These are phyloP conservation scores for Orbicella faveolata DNA, from an alignment of 64 coral and sea anemone genomes.

Conservation along the genomic window DNA sequence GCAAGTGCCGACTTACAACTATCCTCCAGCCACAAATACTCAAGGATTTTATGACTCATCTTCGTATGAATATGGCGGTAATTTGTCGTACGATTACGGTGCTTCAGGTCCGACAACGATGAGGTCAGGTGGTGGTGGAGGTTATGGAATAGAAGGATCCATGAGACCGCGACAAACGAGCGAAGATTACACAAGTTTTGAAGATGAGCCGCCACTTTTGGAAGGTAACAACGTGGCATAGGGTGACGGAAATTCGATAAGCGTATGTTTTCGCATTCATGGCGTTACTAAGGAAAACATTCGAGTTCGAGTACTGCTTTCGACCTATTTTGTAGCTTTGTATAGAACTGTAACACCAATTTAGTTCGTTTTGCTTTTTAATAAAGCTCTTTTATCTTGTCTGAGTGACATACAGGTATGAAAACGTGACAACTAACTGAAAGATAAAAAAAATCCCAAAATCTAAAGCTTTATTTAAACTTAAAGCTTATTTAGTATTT, in stretches of 20 bases:
- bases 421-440: too few species aligned
- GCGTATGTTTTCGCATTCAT: neutral
- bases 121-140: conserved; percentile 16
- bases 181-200: conserved; percentile 96
- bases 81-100: conserved; percentile 55
- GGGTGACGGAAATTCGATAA: neutral
- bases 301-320: neutral
- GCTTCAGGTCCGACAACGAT: conserved; percentile 72
- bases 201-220: conserved; percentile 94
- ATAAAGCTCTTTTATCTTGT: too few species aligned
- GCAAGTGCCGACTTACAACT: conserved; percentile 32
- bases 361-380: too few species aligned
- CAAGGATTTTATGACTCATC: conserved; percentile 43
- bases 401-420: too few species aligned
- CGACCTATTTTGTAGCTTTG: neutral
- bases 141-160: conserved; percentile 76
- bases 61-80: conserved; percentile 52
- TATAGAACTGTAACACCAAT: too few species aligned
- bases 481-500: too few species aligned
- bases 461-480: too few species aligned
- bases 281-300: conserved; percentile 35
- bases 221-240: conserved; percentile 59
- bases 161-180: conserved; percentile 89
- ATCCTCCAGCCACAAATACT: neutral
- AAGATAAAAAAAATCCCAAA: too few species aligned